Percentiles rank a stretch among this genome's conserved stretches.
Evolutionary conservation across 2,888 invertebrate genomes (phyloP).

Genomic region (Drosophila niveifrons): DNA sequence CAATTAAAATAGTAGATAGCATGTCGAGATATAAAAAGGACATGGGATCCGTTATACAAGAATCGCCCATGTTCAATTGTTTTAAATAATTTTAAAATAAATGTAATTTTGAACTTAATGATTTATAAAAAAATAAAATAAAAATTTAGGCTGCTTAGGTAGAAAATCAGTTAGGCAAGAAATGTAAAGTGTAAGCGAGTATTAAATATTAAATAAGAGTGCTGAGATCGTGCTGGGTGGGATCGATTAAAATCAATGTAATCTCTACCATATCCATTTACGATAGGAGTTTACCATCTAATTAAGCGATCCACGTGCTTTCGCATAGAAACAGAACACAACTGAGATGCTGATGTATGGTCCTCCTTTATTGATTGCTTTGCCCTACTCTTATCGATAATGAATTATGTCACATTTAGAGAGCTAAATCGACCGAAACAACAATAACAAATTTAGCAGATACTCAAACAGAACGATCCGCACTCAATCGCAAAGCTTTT

Average conservation of each 20-base stretch:
- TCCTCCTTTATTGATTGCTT: conserved; percentile 17
- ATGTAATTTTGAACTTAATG: neutral
- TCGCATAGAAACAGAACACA: conserved; percentile 22
- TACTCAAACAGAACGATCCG: conserved; percentile 43
- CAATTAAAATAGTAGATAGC: conserved; percentile 48
- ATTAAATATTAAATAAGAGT: neutral
- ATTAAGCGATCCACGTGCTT: conserved; percentile 19
- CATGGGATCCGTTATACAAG: conserved; percentile 38
- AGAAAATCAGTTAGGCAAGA: neutral
- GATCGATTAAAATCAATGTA: neutral
- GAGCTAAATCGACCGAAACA: conserved; percentile 6
- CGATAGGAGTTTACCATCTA: conserved; percentile 7
- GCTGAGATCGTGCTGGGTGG: neutral
- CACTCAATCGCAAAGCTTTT: conserved; percentile 48
- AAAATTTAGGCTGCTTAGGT: no score
- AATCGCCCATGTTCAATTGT: conserved; percentile 42
- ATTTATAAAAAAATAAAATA: no score
- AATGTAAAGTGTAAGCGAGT: neutral
- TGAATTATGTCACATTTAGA: conserved; percentile 44
- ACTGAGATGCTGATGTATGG: conserved; percentile 24
- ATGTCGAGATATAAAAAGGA: conserved; percentile 62
- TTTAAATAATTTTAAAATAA: conserved; percentile 1
- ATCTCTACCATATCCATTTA: neutral
- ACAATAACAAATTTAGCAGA: conserved; percentile 27
- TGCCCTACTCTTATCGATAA: conserved; percentile 35